A percentile compares a stretch with the other conserved stretches of the same genome.
Evolutionary conservation across 2,113 vertebrate species (phyloP).

Genomic region (Caranx melampygus): DNA sequence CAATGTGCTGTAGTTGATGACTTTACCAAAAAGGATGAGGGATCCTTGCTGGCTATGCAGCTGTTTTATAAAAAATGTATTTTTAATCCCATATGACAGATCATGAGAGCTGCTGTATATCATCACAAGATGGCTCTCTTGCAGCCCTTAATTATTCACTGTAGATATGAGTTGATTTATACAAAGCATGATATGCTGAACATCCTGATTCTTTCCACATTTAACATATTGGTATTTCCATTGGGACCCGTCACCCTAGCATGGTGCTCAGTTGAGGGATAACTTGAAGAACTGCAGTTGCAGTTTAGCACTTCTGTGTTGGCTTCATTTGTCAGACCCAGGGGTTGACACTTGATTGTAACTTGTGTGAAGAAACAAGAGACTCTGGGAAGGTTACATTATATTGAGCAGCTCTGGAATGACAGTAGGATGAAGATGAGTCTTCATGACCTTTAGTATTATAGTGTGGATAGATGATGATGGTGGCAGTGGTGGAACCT

Average conservation of each 20-base stretch:
- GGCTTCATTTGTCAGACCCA: too few species aligned
- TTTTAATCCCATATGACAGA: too few species aligned
- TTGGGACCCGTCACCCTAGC: neutral
- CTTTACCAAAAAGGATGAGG: too few species aligned
- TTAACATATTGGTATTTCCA: constrained; percentile 1
- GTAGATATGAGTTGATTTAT: neutral
- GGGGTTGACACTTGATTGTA: neutral
- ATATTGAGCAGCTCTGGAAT: neutral
- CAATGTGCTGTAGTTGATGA: too few species aligned
- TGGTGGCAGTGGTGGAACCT: constrained; percentile 5
- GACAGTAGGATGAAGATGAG: neutral
- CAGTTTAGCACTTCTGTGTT: too few species aligned
- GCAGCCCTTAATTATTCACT: neutral
- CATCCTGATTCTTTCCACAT: neutral
- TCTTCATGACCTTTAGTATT: neutral
- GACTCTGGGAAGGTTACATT: neutral
- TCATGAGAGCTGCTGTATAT: too few species aligned
- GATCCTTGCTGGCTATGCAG: too few species aligned
- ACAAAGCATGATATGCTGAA: neutral
- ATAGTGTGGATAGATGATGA: neutral
- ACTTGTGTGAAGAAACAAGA: neutral
- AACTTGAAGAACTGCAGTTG: too few species aligned
- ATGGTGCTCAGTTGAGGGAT: too few species aligned
- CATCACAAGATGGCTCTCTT: neutral
- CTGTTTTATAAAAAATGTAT: too few species aligned